Evolutionary conservation across 2,113 vertebrate genomes (phyloP), one percentile per base, ranked within the genome.

Genomic region (Tragelaphus buxtoni): DNA sequence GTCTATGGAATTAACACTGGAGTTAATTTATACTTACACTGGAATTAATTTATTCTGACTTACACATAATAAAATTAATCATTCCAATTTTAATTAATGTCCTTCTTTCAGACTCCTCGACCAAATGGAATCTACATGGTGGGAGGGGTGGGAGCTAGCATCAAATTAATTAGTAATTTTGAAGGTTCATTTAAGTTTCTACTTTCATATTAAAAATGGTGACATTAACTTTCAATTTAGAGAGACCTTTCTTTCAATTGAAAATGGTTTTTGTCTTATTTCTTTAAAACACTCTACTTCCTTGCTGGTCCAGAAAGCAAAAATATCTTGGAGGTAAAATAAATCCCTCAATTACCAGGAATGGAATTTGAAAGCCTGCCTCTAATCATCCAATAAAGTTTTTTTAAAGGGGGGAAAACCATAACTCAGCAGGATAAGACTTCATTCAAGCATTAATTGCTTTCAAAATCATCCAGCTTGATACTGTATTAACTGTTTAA

Each of bases 401-500:
- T 96, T 81, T 49, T 28, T 18, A 80, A 55, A 7, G 35, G 26
- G 51, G 51, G 9, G 7, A 61, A 17, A 95, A 90, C 69, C 95
- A 93, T 96, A 97, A 93, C 58, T 97, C 91, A 96, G 82, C 32
- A 93, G 94, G 61, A 97, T 97, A 97, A 88, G 65, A 83, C 96
- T 98, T 96, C 91, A 96, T 96, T 83, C 96, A 96, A 96, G 92
- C 93, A 95, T 96, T 93, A 98, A 98, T 96, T 97, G 87, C 94
- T 98, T 97, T 98, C 97, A 97, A 98, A 98, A 97, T 95, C 95
- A 93, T 97, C 96, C 76, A 98, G 91, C 92, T 96, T 95, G 88
- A 98, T 98, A 98, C 39, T 58, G 60, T 65, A 96, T 97, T 80
- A 89, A 93, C 56, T 65, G 95, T 97, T 98, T 91, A 98, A 96